Conservation (phyloP, 1,140 invertebrate genomes). For the Ceratosolen solmsi region DNA sequence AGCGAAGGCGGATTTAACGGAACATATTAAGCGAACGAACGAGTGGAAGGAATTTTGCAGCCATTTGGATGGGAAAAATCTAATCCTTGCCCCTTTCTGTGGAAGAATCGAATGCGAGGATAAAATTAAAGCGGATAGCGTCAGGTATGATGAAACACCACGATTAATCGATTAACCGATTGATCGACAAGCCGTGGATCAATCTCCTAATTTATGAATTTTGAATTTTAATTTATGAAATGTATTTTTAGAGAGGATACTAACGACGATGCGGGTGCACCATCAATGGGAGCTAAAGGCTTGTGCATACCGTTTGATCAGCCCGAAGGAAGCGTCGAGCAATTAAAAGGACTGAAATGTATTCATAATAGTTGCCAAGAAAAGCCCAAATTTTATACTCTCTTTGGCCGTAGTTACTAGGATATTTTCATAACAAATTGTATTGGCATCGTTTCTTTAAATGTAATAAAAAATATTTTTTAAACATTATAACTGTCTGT, state of each 20-base stretch:
- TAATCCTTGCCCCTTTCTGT: conserved; percentile 93
- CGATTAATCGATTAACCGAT: too few relatives aligned
- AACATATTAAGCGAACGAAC: conserved; percentile 81
- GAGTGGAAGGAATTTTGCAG: conserved; percentile 88
- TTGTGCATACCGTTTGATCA: conserved; percentile 98
- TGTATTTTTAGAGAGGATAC: conserved; percentile 72
- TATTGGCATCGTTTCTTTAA: neutral
- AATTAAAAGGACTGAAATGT: conserved; percentile 82
- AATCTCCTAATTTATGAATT: neutral
- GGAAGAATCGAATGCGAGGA: conserved; percentile 93
- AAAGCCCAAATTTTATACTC: conserved; percentile 88
- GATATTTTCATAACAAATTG: neutral
- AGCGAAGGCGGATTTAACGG: conserved; percentile 85
- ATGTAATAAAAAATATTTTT: neutral
- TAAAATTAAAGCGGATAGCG: conserved; percentile 95
- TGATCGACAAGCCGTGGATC: too few relatives aligned
- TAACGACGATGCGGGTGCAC: conserved; percentile 82
- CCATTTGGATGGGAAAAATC: conserved; percentile 89
- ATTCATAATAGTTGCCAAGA: conserved; percentile 89
- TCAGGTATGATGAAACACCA: too few relatives aligned
- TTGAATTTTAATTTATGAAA: too few relatives aligned
- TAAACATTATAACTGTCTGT: neutral
- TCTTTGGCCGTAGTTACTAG: conserved; percentile 98
- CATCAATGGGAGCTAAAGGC: conserved; percentile 98
- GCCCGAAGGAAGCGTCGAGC: conserved; percentile 75